Percentiles rank a stretch among this genome's conserved stretches.
Evolutionary conservation across 2,797 vertebrate species (phyloP).

Genomic region (Centroberyx gerrardi): DNA sequence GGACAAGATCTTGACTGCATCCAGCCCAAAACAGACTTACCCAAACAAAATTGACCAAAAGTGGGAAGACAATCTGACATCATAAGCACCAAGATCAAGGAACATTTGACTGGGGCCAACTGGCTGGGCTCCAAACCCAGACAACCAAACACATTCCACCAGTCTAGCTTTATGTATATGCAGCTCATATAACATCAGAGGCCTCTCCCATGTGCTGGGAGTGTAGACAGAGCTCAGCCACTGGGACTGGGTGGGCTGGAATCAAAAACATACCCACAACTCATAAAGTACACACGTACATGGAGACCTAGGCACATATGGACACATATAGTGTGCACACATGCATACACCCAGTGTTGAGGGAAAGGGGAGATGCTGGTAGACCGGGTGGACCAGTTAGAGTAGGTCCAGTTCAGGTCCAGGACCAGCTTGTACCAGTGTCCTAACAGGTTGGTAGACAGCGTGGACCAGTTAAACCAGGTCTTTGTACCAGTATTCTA

Average conservation of each 20-base stretch:
- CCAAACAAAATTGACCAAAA: conserved; percentile 40
- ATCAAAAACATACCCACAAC: conserved; percentile 39
- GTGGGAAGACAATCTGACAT: conserved; percentile 38
- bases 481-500: not conserved
- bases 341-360: conserved; percentile 7
- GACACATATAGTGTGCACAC: conserved; percentile 28
- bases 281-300: conserved; percentile 36
- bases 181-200: not conserved
- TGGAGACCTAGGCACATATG: conserved; percentile 25
- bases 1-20: not conserved
- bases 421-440: not conserved
- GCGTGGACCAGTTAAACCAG: not conserved
- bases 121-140: conserved; percentile 56
- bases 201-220: too few species aligned
- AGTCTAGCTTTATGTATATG: conserved; percentile 25
- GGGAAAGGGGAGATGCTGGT: conserved; percentile 34
- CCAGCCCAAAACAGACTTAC: conserved; percentile 27
- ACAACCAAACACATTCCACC: conserved; percentile 59
- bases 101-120: conserved; percentile 24
- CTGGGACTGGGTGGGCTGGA: conserved; percentile 38
- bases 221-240: not conserved
- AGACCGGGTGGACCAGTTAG: conserved; percentile 42
- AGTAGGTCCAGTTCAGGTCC: too few species aligned
- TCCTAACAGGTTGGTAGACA: not conserved
- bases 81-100: conserved; percentile 24